These are phyloP conservation scores for Pachycephus smyrnensis DNA, from an alignment of 2,888 invertebrate species.

Conservation along the genomic window DNA sequence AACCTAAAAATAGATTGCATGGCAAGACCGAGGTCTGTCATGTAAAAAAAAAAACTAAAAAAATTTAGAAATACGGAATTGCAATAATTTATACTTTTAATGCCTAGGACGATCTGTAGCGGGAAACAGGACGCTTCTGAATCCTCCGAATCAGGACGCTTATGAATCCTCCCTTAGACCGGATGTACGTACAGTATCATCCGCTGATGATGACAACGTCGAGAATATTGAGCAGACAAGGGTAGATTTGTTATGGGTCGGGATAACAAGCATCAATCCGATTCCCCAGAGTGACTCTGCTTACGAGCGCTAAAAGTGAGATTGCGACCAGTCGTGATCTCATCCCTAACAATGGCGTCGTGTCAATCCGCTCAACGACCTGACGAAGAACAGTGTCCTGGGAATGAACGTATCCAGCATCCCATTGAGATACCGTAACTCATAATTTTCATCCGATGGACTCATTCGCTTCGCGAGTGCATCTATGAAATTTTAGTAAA, in stretches of 20 bases:
- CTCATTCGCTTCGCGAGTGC: not conserved
- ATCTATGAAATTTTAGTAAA: not conserved
- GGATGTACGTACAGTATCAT: not conserved
- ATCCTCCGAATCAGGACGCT: not conserved
- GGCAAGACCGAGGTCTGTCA: no score
- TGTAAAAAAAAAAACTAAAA: not conserved
- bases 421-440: not conserved
- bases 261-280: slow-evolving; percentile 5
- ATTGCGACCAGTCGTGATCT: not conserved
- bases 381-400: not conserved
- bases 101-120: not conserved
- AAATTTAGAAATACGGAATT: not conserved
- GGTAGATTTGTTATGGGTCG: slow-evolving; percentile 5
- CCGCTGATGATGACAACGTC: not conserved
- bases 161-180: not conserved
- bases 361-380: not conserved
- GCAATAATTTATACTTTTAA: not conserved
- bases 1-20: not conserved
- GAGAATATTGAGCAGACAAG: not conserved
- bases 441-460: not conserved
- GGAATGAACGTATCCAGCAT: not conserved
- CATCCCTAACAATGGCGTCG: not conserved
- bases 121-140: not conserved
- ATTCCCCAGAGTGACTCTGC: not conserved
- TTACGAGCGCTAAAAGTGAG: not conserved